Evolutionary conservation across 2,113 vertebrate genomes (phyloP), one percentile per base, ranked within the genome.

Genomic region (Geococcyx californianus): DNA sequence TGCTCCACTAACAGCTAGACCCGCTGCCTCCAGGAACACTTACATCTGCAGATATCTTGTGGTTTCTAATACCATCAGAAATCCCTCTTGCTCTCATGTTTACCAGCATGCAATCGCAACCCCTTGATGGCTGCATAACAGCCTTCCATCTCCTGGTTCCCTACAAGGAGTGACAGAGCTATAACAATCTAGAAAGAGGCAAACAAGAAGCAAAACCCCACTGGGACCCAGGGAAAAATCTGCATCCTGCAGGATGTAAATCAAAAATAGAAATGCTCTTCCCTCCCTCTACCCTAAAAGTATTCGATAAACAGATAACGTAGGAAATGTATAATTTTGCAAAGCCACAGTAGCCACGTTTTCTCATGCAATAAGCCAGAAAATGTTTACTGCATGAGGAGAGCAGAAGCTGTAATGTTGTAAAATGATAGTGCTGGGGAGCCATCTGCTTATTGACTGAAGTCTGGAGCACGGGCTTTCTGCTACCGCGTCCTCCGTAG

Each of bases 401-500:
- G 95, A 95, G 94, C 97, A 97, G 89, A 90, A 95, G 89, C 92
- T 88, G 68, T 94, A 95, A 96, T 40, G 36, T 70, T 95, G 92
- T 96, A 92, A 96, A 93, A 94, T 92, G 78, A 81, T 67, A 86
- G 72, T 89, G 89, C 92, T 70, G 38, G 75, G 73, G 17, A 87
- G 81, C 96, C 97, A 92, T 95, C 96, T 95, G 97, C 87, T 94
- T 96, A 70, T 63, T 89, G 89, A 78, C 94, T 95, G 87, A 88
- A 91, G 96, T 45, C 72, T 96, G 93, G 84, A 94, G 90, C 88
- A 68, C 0, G 1, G 45, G 70, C 76, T 89, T 69, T 85, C 38
- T 85, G 60, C 70, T 73, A 1, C 11, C 0, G 19, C 7, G 34
- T 16, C 75, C 42, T 26, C 20, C 66, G 15, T 16, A 25, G 58